These are phyloP conservation scores for Cichladusa arquata DNA, from an alignment of 2,113 vertebrate genomes.

Conservation along the genomic window DNA sequence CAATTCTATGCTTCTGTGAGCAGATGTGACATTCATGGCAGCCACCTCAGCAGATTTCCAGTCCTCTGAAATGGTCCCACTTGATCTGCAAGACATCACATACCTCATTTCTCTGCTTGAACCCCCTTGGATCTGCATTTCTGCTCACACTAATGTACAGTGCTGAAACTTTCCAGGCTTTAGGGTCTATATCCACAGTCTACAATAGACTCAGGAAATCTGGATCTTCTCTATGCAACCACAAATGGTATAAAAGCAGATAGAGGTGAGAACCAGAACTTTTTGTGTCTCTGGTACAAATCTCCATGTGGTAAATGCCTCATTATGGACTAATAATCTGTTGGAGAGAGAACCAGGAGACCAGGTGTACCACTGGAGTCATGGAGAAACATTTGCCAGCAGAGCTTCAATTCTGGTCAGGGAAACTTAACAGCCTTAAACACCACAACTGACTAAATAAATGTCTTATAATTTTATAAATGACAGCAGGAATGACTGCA, in stretches of 20 bases:
- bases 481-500: slow-evolving; percentile 45
- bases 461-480: slow-evolving; percentile 48
- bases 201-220: neutral
- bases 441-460: slow-evolving; percentile 28
- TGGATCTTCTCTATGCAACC: neutral
- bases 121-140: neutral
- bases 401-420: neutral
- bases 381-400: neutral
- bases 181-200: neutral
- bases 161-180: neutral
- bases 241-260: neutral
- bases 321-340: neutral
- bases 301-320: neutral
- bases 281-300: neutral
- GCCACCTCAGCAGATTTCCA: neutral
- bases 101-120: neutral
- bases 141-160: neutral
- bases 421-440: slow-evolving; percentile 21
- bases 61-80: neutral
- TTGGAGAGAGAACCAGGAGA: neutral
- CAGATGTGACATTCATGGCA: neutral
- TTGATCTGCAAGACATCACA: neutral
- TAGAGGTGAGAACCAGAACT: neutral
- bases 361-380: neutral
- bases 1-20: neutral